These are phyloP conservation scores for Scarus forsteni DNA, from an alignment of 2,797 vertebrate genomes.

Conservation along the genomic window DNA sequence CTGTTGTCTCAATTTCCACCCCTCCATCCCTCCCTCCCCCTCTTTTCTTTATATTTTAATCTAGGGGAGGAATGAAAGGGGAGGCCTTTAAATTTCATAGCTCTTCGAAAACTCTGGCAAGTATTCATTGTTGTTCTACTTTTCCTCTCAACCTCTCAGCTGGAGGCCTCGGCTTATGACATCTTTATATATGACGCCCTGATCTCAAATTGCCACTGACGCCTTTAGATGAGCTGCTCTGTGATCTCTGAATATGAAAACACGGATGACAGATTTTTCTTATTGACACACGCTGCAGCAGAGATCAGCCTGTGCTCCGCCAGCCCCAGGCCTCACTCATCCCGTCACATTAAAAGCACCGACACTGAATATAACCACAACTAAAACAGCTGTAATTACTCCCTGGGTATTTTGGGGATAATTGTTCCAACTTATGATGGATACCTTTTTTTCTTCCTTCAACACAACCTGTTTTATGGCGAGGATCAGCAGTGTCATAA, in stretches of 20 bases:
- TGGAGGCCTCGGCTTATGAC: slow-evolving; percentile 85
- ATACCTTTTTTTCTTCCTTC: slow-evolving; percentile 40
- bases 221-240: slow-evolving; percentile 89
- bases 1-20: slow-evolving; percentile 51
- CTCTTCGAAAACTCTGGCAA: slow-evolving; percentile 85
- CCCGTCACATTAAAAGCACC: slow-evolving; percentile 34
- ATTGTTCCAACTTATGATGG: slow-evolving; percentile 74
- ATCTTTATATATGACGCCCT: slow-evolving; percentile 90
- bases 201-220: slow-evolving; percentile 89
- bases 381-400: slow-evolving; percentile 67
- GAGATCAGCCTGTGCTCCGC: slow-evolving; percentile 56
- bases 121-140: slow-evolving; percentile 84
- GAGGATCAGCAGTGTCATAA: slow-evolving; percentile 79
- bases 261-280: slow-evolving; percentile 85
- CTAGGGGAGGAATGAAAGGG: slow-evolving; percentile 84
- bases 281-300: slow-evolving; percentile 82
- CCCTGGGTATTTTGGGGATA: slow-evolving; percentile 66
- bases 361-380: slow-evolving; percentile 28
- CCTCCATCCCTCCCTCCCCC: slow-evolving; percentile 9
- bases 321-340: slow-evolving; percentile 51
- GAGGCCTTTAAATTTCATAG: slow-evolving; percentile 87
- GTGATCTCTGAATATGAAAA: slow-evolving; percentile 88
- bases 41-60: slow-evolving; percentile 79
- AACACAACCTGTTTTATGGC: slow-evolving; percentile 62
- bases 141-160: slow-evolving; percentile 87